A percentile compares a stretch with the other conserved stretches of the same genome.
Evolutionary conservation across 2,888 invertebrate species (phyloP).

Genomic region (Eristalinus aeneus): DNA sequence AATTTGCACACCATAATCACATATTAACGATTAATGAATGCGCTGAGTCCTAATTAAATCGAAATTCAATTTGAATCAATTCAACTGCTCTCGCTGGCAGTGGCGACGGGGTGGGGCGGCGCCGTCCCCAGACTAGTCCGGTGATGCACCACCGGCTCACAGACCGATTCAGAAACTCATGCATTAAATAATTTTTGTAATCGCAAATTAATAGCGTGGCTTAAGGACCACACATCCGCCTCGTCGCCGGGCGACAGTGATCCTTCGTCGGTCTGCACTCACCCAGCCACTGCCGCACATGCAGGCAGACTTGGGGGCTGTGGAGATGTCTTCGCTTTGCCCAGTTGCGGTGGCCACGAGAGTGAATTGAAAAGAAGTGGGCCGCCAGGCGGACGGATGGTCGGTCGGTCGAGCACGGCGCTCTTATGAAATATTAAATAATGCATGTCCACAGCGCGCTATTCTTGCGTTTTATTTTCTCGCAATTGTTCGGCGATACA

Average conservation of each 20-base stretch:
- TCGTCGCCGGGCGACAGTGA: slow-evolving; percentile 2
- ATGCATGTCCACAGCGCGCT: slow-evolving; percentile 44
- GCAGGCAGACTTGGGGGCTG: neutral
- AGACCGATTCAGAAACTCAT: slow-evolving; percentile 13
- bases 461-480: slow-evolving; percentile 52
- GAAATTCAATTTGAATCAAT: slow-evolving; percentile 67
- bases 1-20: slow-evolving; percentile 70
- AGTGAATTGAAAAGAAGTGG: neutral
- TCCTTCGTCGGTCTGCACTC: neutral
- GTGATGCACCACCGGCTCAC: slow-evolving; percentile 3
- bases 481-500: slow-evolving; percentile 60
- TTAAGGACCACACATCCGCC: slow-evolving; percentile 37
- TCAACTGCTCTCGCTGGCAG: neutral
- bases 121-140: neutral
- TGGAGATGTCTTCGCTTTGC: neutral
- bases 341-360: neutral
- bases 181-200: slow-evolving; percentile 66
- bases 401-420: neutral
- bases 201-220: slow-evolving; percentile 66
- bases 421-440: slow-evolving; percentile 59
- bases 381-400: neutral
- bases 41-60: slow-evolving; percentile 68
- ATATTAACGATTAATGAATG: slow-evolving; percentile 69
- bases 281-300: neutral
- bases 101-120: neutral